Base-by-base conservation (phyloP, 2,888 invertebrate genomes). In the Parnassius apollo region DNA sequence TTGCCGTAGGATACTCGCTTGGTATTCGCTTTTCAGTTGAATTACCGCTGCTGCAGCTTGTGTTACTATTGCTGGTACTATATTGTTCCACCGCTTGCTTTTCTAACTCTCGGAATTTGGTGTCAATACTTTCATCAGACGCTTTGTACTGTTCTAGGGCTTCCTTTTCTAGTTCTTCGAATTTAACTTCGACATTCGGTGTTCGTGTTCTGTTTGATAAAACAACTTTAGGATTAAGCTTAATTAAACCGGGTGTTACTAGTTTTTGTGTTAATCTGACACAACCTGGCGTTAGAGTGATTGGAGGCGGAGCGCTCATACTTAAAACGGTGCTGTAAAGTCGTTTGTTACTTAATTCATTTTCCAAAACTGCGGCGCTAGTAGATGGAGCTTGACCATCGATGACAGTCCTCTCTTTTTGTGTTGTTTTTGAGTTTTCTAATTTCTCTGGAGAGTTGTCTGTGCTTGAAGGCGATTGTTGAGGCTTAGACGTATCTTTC, bases 81-180 rank as follows among this genome's bases (percentile, higher is more conserved):
- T 95, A 95, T 74, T 95, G 94, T 72, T 95, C 95, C 57, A 93
- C 93, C 0, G 95, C 95, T 72, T 94, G 93, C 64, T 93, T 91
- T 73, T 95, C 95, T 63, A 95, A 80, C 67, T 95, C 94, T 60
- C 93, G 89, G 75, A 93, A 93, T 69, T 93, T 93, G 9, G 92
- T 93, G 69, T 93, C 93, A 73, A 92, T 93, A 68, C 92, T 92
- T 70, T 92, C 92, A 67, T 92, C 91, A 8, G 91, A 93, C n/a
- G 92, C 91, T 74, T 94, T 93, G 69, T 93, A 93, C 69, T 93
- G 93, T 72, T 93, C 93, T 59, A 94, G 72, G 1, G 94, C 94
- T 75, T 93, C 93, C 65, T 92, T 91, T 74, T 94, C 94, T 55
- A 94, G 75, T 70, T 93, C 93, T 62, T 93, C 93, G 65, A 90